Conservation (phyloP, 2,113 vertebrate species). For the Rhinolophus ferrumequinum region DNA sequence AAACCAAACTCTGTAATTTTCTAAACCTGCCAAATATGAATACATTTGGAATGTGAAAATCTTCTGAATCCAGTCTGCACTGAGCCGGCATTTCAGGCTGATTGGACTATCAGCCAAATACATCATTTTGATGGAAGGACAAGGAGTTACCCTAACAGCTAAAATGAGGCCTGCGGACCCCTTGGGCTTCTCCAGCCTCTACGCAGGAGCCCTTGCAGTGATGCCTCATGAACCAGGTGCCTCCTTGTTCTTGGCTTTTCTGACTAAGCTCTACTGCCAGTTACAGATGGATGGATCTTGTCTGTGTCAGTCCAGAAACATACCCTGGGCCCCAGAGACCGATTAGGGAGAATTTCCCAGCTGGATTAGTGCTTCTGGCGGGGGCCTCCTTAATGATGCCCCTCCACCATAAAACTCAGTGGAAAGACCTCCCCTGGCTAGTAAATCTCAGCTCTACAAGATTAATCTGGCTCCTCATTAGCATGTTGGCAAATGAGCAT, state of each 20-base stretch:
- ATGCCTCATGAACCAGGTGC: neutral
- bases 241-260: neutral
- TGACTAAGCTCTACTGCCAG: neutral
- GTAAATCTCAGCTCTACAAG: constrained; percentile 43
- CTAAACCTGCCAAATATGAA: neutral
- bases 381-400: constrained; percentile 44
- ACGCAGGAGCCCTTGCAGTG: neutral
- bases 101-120: neutral
- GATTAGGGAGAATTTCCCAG: constrained; percentile 12
- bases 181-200: neutral
- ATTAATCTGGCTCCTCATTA: constrained; percentile 66
- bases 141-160: neutral
- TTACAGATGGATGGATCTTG: neutral
- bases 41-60: neutral
- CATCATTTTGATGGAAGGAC: neutral
- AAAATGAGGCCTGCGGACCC: neutral
- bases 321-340: neutral
- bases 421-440: constrained; percentile 22
- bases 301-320: constrained; percentile 52
- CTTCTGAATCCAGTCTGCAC: neutral
- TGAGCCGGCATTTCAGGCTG: neutral
- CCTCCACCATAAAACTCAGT: constrained; percentile 65
- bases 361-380: constrained; percentile 56
- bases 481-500: constrained; percentile 54
- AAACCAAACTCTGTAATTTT: neutral